These are phyloP conservation scores for Antheraea mylitta DNA, from an alignment of 1,140 invertebrate species.

Conservation along the genomic window DNA sequence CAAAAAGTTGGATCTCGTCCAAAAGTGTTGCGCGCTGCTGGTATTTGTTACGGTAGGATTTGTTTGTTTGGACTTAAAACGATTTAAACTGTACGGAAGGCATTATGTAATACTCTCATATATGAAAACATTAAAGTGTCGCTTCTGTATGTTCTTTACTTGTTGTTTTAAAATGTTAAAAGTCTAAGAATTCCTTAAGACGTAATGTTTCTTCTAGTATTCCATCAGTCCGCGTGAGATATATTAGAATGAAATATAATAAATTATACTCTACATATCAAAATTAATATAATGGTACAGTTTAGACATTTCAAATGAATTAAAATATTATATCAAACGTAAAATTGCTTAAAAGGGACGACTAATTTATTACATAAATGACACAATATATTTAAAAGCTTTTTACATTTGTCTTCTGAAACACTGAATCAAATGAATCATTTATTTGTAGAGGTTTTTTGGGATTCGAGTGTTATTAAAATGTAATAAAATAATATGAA, in stretches of 20 bases:
- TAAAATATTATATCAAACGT: neutral
- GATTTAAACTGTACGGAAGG: neutral
- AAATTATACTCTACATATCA: neutral
- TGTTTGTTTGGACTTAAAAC: neutral
- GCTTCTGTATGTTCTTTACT: no score
- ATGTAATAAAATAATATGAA: no score
- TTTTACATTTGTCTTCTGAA: neutral
- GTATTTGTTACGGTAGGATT: neutral
- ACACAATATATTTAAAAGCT: neutral
- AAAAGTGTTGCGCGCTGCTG: neutral
- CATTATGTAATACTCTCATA: neutral
- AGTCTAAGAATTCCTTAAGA: no score
- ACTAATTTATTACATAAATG: neutral
- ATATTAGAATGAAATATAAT: neutral
- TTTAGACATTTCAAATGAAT: neutral
- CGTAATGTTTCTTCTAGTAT: neutral
- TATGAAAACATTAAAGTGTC: neutral
- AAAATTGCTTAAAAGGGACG: neutral
- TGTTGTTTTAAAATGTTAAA: no score
- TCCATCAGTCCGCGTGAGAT: neutral
- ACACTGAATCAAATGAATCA: neutral
- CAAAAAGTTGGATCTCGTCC: neutral
- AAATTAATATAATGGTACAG: neutral
- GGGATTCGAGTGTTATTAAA: neutral
- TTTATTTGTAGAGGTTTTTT: neutral